A percentile compares a stretch with the other conserved stretches of the same genome.
Evolutionary conservation across 2,888 invertebrate species (phyloP).

Genomic region (Seladonia tumulorum): DNA sequence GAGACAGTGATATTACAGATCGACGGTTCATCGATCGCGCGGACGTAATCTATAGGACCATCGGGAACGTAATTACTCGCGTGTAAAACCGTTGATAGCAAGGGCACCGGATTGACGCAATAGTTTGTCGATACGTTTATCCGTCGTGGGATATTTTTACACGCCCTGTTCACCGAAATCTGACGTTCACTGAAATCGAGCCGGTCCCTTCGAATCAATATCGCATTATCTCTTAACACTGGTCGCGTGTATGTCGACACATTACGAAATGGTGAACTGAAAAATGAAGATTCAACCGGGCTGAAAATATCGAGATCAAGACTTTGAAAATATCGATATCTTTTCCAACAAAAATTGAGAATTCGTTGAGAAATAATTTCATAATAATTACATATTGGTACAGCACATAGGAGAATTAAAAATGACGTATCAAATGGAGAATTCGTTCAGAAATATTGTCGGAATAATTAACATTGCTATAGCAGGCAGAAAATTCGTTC

Average conservation of each 20-base stretch:
- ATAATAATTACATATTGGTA: background rate
- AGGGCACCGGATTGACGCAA: conserved; percentile 54
- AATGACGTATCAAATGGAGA: background rate
- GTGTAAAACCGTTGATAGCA: conserved; percentile 58
- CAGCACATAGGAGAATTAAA: background rate
- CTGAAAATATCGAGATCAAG: background rate
- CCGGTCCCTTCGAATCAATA: background rate
- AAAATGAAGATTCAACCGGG: background rate
- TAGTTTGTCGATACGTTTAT: conserved; percentile 36
- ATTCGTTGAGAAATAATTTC: no score
- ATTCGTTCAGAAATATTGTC: background rate
- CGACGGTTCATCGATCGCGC: conserved; percentile 47
- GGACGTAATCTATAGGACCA: conserved; percentile 33
- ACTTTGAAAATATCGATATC: no score
- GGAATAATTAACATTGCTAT: no score
- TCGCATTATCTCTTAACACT: background rate
- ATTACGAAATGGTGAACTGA: background rate
- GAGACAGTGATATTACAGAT: conserved; percentile 29
- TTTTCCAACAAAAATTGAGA: no score
- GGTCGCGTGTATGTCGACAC: background rate
- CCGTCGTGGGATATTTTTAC: conserved; percentile 41
- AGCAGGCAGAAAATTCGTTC: no score
- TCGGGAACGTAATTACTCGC: conserved; percentile 51
- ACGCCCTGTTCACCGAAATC: conserved; percentile 32
- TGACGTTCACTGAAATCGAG: background rate